A percentile compares a stretch with the other conserved stretches of the same genome.
phyloP scores from a whole-genome alignment of 2,113 vertebrate genomes.

The Amblyornis subalaris region DNA sequence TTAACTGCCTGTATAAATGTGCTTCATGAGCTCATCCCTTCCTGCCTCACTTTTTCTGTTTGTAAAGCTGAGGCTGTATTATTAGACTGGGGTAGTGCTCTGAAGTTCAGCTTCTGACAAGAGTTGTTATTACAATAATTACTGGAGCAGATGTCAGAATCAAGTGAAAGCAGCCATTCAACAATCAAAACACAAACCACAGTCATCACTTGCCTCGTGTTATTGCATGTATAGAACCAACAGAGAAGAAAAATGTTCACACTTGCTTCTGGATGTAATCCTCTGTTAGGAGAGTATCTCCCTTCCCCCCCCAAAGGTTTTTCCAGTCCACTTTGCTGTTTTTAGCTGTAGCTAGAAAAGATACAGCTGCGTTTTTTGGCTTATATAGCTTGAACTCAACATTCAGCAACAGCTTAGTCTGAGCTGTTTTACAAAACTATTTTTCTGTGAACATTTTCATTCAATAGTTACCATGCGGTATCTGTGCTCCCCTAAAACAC shows the following conservation, averaged over 20 bases:
- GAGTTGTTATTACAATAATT: background rate
- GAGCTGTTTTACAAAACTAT: constrained; percentile 47
- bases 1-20: background rate
- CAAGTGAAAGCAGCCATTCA: background rate
- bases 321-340: constrained; percentile 54
- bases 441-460: constrained; percentile 55
- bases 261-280: constrained; percentile 33
- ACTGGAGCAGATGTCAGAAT: background rate
- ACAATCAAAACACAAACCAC: background rate
- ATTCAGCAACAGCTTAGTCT: constrained; percentile 51
- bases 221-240: constrained; percentile 26
- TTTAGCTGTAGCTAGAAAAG: constrained; percentile 68
- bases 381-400: background rate
- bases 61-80: background rate
- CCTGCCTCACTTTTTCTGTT: background rate
- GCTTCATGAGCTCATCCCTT: background rate
- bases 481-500: constrained; percentile 8
- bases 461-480: constrained; percentile 26
- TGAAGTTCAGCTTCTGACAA: background rate
- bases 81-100: background rate
- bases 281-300: background rate
- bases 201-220: background rate
- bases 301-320: background rate
- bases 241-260: constrained; percentile 2
- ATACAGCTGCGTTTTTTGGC: constrained; percentile 63